These are phyloP conservation scores for Sciurus niger DNA, from an alignment of 2,113 vertebrate species.

Conservation along the genomic window DNA sequence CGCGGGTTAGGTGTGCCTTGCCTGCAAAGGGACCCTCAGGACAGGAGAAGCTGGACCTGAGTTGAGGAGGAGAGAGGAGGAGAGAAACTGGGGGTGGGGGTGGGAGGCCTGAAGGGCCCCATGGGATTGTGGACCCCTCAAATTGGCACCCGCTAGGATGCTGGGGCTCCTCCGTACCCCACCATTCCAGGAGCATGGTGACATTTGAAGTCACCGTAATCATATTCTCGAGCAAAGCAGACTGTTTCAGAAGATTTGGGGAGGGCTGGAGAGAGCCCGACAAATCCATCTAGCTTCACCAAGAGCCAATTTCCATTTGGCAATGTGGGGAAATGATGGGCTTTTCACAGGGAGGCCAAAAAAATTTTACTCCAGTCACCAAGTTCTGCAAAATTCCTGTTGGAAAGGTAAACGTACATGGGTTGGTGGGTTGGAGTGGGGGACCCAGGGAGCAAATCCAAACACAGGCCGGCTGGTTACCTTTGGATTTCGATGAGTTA, in stretches of 20 bases:
- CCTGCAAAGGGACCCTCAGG: neutral
- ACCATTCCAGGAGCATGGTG: neutral
- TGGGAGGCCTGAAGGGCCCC: neutral
- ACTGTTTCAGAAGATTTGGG: neutral
- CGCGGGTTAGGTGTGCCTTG: neutral
- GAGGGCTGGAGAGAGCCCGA: neutral
- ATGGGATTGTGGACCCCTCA: neutral
- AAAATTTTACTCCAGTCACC: neutral
- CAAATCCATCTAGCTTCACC: neutral
- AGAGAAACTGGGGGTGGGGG: neutral
- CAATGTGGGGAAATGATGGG: neutral
- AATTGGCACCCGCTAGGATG: neutral
- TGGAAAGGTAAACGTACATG: neutral
- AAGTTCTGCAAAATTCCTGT: neutral
- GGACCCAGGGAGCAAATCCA: neutral
- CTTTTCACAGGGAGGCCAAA: neutral
- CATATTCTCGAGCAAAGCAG: neutral
- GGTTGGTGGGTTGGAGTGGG: neutral
- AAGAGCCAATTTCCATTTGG: neutral
- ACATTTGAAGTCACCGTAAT: neutral
- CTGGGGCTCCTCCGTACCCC: accelerated
- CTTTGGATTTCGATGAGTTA: constrained; percentile 45
- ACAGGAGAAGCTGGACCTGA: neutral
- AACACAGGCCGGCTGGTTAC: neutral
- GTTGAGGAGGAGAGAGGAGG: neutral